Percentiles rank a stretch among this genome's conserved stretches.
Evolutionary conservation across 1,140 invertebrate genomes (phyloP).

Genomic region (Dinoponera quadriceps): DNA sequence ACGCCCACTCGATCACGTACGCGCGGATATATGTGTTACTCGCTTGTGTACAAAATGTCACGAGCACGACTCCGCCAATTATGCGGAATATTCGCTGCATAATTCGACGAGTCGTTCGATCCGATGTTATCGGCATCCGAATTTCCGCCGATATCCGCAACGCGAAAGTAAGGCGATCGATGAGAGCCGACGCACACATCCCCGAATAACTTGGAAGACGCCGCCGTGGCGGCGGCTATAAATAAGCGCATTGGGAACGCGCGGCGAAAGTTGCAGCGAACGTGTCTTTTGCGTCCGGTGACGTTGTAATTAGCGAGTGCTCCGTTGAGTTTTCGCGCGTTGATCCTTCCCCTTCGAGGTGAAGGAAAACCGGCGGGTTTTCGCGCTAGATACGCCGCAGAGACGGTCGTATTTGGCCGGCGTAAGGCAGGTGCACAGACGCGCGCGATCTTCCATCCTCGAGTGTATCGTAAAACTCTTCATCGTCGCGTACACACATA

Average conservation of each 20-base stretch:
- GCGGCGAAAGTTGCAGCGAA: not conserved
- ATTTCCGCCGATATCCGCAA: slow-evolving; percentile 8
- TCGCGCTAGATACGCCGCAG: not conserved
- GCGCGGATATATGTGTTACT: slow-evolving; percentile 19
- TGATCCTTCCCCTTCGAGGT: not conserved
- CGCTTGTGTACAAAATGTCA: slow-evolving; percentile 63
- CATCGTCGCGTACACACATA: not conserved
- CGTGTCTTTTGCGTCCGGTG: not conserved
- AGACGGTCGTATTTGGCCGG: slow-evolving; percentile 11
- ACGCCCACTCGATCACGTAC: slow-evolving; percentile 16
- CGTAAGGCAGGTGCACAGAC: not conserved
- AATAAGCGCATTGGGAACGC: too few species aligned
- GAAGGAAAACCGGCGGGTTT: not conserved
- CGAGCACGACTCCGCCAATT: slow-evolving; percentile 48
- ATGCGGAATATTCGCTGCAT: slow-evolving; percentile 29
- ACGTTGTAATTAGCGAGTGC: not conserved
- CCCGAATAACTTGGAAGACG: not conserved
- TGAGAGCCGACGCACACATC: not conserved
- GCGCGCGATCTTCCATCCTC: not conserved
- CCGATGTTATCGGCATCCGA: slow-evolving; percentile 27
- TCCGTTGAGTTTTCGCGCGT: too few species aligned
- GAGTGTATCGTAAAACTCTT: slow-evolving; percentile 13
- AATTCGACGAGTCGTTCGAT: slow-evolving; percentile 20
- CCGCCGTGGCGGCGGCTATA: too few species aligned
- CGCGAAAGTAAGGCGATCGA: slow-evolving; percentile 7